Conservation (phyloP, 2,797 vertebrate genomes). For the Manis pentadactyla region DNA sequence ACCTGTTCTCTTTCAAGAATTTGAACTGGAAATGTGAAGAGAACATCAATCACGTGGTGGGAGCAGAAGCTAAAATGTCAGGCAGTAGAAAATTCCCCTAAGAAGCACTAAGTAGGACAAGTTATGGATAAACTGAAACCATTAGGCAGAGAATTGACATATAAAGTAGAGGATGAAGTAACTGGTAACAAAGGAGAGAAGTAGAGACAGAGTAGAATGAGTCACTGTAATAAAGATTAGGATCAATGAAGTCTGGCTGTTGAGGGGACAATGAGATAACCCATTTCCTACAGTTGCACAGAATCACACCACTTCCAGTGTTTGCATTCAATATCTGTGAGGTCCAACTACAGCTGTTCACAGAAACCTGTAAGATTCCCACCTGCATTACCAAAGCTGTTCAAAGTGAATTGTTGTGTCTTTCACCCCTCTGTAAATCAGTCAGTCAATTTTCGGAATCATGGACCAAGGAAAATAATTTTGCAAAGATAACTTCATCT, state of each 20-base stretch:
- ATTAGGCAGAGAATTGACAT: not conserved
- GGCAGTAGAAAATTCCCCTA: not conserved
- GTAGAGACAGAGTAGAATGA: not conserved
- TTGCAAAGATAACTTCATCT: slow-evolving; percentile 34
- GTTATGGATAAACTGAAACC: not conserved
- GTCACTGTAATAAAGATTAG: not conserved
- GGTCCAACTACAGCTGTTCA: not conserved
- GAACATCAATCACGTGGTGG: not conserved
- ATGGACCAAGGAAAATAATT: slow-evolving; percentile 8
- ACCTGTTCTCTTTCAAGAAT: slow-evolving; percentile 26
- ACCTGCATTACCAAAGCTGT: not conserved
- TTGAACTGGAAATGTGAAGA: not conserved
- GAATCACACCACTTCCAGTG: not conserved
- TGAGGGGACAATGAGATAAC: not conserved
- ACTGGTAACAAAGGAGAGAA: slow-evolving; percentile 7
- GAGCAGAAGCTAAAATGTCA: not conserved
- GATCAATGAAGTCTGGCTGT: not conserved
- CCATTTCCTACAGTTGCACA: not conserved
- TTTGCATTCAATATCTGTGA: not conserved
- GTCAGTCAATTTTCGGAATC: not conserved
- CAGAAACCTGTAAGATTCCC: not conserved
- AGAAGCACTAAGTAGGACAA: not conserved
- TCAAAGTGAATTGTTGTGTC: not conserved
- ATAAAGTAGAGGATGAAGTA: not conserved
- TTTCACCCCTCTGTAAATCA: not conserved